phyloP scores from a whole-genome alignment of 1,140 invertebrate genomes.

The Leptinotarsa undecemlineata region DNA sequence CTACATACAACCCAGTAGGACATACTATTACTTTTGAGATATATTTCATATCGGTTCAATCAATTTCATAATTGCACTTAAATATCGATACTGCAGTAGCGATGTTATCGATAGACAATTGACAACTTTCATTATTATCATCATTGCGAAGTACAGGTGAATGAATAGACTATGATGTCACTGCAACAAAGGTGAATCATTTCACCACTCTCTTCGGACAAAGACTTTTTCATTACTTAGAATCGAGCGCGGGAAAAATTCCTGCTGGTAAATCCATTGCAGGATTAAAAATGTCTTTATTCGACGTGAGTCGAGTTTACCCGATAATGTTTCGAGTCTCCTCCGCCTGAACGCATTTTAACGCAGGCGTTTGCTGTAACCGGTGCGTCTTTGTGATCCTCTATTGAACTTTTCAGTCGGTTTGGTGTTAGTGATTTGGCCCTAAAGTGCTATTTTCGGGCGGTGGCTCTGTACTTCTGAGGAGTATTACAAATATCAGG shows the following conservation, averaged over 20 bases:
- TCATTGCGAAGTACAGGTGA: background rate
- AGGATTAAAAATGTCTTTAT: background rate
- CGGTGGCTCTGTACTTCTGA: background rate
- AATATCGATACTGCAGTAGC: too few relatives aligned
- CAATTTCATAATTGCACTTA: too few relatives aligned
- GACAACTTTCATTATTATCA: background rate
- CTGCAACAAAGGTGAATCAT: conserved; percentile 1
- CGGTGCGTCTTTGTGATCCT: background rate
- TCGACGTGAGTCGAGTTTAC: background rate
- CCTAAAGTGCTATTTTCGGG: conserved; percentile 6
- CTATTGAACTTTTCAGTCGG: conserved; percentile 11
- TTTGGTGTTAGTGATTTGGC: background rate
- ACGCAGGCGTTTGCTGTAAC: conserved; percentile 14
- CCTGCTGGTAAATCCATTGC: background rate
- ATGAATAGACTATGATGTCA: background rate
- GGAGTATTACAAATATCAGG: background rate
- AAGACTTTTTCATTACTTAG: background rate
- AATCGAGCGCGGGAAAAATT: conserved; percentile 3
- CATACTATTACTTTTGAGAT: too few relatives aligned
- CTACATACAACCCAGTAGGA: too few relatives aligned
- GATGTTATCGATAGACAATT: too few relatives aligned
- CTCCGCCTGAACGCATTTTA: conserved; percentile 13
- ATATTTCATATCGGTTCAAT: too few relatives aligned
- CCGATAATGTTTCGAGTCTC: background rate
- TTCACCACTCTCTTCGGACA: background rate